phyloP scores from a whole-genome alignment of 2,888 invertebrate species.

The Andrena camellia region DNA sequence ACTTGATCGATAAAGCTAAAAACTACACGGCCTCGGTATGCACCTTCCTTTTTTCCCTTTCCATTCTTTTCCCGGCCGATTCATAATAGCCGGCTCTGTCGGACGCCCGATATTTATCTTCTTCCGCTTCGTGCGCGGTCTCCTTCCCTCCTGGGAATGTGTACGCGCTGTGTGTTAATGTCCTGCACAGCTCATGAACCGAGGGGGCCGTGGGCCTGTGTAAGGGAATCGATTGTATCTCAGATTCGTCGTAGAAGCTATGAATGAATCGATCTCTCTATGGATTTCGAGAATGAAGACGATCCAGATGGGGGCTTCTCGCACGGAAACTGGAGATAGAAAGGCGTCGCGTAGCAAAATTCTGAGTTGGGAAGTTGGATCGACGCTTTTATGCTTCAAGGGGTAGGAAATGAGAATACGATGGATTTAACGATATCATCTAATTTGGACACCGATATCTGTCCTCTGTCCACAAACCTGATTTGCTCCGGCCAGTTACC shows the following conservation, averaged over 20 bases:
- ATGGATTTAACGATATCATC: no score
- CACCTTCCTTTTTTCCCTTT: background rate
- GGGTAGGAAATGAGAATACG: no score
- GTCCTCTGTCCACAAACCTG: no score
- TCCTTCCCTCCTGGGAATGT: constrained; percentile 30
- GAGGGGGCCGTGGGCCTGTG: background rate
- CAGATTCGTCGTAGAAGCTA: background rate
- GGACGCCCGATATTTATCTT: constrained; percentile 55
- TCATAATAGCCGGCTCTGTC: constrained; percentile 34
- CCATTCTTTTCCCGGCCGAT: background rate
- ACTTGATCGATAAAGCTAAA: constrained; percentile 63
- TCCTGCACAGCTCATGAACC: constrained; percentile 1
- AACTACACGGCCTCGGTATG: constrained; percentile 38
- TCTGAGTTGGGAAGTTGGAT: no score
- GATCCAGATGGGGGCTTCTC: no score
- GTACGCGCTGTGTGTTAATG: constrained; percentile 17
- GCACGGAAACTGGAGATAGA: no score
- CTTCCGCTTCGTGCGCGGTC: constrained; percentile 37
- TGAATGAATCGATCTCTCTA: no score
- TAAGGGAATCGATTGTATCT: constrained; percentile 36
- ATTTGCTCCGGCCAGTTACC: no score
- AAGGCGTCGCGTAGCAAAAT: no score
- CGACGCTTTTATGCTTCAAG: no score
- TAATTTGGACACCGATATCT: no score
- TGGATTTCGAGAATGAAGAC: no score